Evolutionary conservation across 2,888 invertebrate species (phyloP).

Genomic region (Leucozona laternaria): DNA sequence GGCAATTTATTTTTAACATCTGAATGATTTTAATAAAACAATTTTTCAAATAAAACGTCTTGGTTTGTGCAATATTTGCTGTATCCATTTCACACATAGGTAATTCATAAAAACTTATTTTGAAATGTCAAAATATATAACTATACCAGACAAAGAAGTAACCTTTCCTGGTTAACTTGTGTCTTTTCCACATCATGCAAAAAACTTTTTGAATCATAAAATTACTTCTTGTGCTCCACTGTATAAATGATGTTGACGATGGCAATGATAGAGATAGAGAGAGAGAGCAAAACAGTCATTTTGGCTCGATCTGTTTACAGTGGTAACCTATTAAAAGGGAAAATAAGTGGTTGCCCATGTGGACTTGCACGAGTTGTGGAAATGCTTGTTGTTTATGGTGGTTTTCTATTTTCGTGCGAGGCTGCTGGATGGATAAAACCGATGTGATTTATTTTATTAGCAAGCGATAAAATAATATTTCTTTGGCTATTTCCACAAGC

Average conservation of each 20-base stretch:
- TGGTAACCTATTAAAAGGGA: constrained; percentile 59
- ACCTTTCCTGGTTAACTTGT: too few relatives aligned
- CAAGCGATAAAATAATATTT: constrained; percentile 21
- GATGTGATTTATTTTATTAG: constrained; percentile 23
- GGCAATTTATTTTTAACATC: too few relatives aligned
- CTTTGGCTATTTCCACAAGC: constrained; percentile 8
- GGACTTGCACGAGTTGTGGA: constrained; percentile 25
- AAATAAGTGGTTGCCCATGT: constrained; percentile 38
- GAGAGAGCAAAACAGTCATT: constrained; percentile 12
- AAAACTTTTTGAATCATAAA: too few relatives aligned
- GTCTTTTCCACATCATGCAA: too few relatives aligned
- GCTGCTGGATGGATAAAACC: constrained; percentile 1
- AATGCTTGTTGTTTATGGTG: constrained; percentile 21
- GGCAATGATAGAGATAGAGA: not conserved
- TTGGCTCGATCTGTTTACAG: constrained; percentile 52
- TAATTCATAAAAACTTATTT: too few relatives aligned
- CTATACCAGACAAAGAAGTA: too few relatives aligned
- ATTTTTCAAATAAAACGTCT: too few relatives aligned
- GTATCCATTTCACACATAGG: too few relatives aligned
- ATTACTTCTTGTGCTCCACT: not conserved
- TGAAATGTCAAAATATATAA: too few relatives aligned
- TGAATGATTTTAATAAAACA: too few relatives aligned
- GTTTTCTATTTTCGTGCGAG: constrained; percentile 47
- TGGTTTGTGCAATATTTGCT: too few relatives aligned
- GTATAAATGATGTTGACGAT: not conserved